A percentile compares a stretch with the other conserved stretches of the same genome.
Conservation (phyloP, 2,113 vertebrate species). For the Dromas ardeola region DNA sequence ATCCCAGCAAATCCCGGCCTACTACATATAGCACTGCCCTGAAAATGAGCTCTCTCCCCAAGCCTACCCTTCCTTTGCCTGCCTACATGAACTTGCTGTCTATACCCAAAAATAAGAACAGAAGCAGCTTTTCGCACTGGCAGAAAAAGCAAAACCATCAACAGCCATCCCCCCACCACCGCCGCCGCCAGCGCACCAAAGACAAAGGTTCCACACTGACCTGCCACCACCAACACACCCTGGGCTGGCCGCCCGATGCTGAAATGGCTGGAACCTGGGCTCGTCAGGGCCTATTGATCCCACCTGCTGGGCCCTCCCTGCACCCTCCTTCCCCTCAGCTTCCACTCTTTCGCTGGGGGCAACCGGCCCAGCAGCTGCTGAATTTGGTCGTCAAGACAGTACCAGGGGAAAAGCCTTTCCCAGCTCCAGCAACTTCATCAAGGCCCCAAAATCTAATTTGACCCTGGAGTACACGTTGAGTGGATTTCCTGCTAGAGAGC, state of each 20-base stretch:
- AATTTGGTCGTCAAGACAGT: background rate
- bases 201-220: fast-evolving
- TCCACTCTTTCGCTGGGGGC: fast-evolving
- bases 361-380: background rate
- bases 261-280: fast-evolving
- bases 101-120: background rate
- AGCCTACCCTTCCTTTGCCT: background rate
- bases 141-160: background rate
- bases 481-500: background rate
- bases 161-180: too few relatives aligned
- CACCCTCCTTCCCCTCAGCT: background rate
- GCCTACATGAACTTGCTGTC: background rate
- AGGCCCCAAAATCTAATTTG: background rate
- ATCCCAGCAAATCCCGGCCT: fast-evolving
- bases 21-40: background rate
- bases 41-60: background rate
- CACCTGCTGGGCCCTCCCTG: background rate
- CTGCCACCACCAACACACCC: fast-evolving
- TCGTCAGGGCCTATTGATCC: fast-evolving
- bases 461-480: fast-evolving
- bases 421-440: background rate
- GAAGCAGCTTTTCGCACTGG: background rate
- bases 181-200: fast-evolving
- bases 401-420: background rate
- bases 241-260: fast-evolving